These are phyloP conservation scores for Pangasius macronema DNA, from an alignment of 2,797 vertebrate genomes.

Conservation along the genomic window DNA sequence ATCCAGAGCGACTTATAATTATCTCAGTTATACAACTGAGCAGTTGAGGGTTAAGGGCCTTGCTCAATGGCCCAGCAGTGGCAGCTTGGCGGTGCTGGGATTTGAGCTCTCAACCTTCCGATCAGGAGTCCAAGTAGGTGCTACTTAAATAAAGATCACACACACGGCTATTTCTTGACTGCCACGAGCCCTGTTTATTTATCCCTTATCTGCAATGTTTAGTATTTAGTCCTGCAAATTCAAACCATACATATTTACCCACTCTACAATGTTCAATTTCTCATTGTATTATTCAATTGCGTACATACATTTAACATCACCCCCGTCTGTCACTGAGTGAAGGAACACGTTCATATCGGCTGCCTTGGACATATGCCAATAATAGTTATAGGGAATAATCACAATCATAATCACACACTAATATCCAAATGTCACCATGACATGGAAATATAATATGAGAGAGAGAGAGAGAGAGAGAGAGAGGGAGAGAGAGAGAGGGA, in stretches of 20 bases:
- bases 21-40: no score
- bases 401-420: no score
- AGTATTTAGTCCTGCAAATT: neutral
- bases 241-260: neutral
- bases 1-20: no score
- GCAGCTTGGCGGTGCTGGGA: no score
- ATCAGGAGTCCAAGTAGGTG: no score
- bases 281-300: neutral
- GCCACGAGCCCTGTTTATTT: neutral
- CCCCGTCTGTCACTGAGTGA: neutral
- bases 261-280: neutral
- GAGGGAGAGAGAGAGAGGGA: neutral
- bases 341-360: neutral
- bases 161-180: neutral
- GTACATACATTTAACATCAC: no score
- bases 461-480: neutral
- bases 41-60: no score
- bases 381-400: neutral
- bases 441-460: neutral
- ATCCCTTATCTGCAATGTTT: neutral
- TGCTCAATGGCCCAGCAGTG: no score
- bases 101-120: no score
- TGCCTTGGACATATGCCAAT: neutral
- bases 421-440: slow-evolving; percentile 1
- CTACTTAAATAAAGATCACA: no score